Base-by-base conservation (phyloP, 1,140 invertebrate species). In the Hestina assimilis region DNA sequence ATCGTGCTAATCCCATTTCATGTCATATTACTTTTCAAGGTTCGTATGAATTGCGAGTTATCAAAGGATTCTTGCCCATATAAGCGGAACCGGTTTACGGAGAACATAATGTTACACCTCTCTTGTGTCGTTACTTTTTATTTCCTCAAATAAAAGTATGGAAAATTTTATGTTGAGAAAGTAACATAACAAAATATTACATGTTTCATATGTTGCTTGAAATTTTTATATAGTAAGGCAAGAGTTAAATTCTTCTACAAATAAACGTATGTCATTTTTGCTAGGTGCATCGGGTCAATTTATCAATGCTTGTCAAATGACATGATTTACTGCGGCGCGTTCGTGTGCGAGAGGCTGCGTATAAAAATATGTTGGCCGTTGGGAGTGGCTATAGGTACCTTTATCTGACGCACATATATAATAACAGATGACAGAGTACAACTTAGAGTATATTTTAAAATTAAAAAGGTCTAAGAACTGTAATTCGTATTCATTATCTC, bases 271-370 rank as follows among this genome's bases (percentile, higher is more conserved):
- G 61, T 63, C 59, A 33, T 60, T 57, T 56, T 58, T 53, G 56
- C 56, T 66, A 62, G 60, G 47, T 67, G 62, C 67, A 65, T 70
- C 67, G 62, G 33, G 56, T 61, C 61, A 70, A 73, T 70, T 68
- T 69, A 69, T 72, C 63, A 69, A 55, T 64, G 61, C 63, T 66
- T 75, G 63, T 69, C 66, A 67, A 62, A 60, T 67, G 64, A 66
- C 62, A 66, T 69, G 69, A 75, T 72, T 60, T 72, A 75, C 62
- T 48, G 50, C 55, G 62, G 50, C 56, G 51, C 29, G 59, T 43
- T 54, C 40, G 52, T 46, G 50, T 24, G 40, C 46, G 26, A 51
- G 53, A 53, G 56, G 38, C 50, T 59, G 42, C 17, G 53, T 65
- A 59, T 54, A 59, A 57, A 59, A 64, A 59, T 67, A 60, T 52